These are phyloP conservation scores for Fundulus diaphanus DNA, from an alignment of 2,797 vertebrate species.

Conservation along the genomic window DNA sequence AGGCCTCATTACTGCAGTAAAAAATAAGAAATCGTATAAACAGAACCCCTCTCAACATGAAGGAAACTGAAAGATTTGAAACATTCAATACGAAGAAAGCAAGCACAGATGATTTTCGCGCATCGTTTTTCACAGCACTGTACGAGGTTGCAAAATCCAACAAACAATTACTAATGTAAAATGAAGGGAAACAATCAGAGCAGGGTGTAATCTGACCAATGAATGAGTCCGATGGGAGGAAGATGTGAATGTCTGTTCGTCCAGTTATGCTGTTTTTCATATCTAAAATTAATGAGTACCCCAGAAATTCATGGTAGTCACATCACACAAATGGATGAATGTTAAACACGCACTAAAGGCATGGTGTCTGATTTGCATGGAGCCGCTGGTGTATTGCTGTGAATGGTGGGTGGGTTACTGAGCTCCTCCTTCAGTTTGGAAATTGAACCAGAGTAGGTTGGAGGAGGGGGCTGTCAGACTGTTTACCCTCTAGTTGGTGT, in stretches of 20 bases:
- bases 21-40: too few species aligned
- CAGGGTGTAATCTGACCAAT: constrained; percentile 31
- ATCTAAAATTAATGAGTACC: constrained; percentile 43
- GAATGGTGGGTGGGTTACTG: constrained; percentile 10
- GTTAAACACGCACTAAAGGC: neutral
- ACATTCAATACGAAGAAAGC: neutral
- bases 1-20: too few species aligned
- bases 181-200: constrained; percentile 30
- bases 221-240: neutral
- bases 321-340: constrained; percentile 6
- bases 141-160: neutral
- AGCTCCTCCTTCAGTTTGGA: constrained; percentile 13
- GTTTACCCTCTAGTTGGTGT: constrained; percentile 50
- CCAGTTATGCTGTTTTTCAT: constrained; percentile 35
- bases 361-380: neutral
- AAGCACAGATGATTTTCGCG: neutral
- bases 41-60: too few species aligned
- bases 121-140: neutral
- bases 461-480: constrained; percentile 51
- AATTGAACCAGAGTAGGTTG: constrained; percentile 10
- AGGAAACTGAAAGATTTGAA: neutral
- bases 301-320: constrained; percentile 14
- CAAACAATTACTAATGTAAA: neutral
- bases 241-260: constrained; percentile 38
- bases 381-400: constrained; percentile 6